Evolutionary conservation across 30 jellyfish, hydroid and myxozoan species (phyloP).

Genomic region (Aurelia aurita): DNA sequence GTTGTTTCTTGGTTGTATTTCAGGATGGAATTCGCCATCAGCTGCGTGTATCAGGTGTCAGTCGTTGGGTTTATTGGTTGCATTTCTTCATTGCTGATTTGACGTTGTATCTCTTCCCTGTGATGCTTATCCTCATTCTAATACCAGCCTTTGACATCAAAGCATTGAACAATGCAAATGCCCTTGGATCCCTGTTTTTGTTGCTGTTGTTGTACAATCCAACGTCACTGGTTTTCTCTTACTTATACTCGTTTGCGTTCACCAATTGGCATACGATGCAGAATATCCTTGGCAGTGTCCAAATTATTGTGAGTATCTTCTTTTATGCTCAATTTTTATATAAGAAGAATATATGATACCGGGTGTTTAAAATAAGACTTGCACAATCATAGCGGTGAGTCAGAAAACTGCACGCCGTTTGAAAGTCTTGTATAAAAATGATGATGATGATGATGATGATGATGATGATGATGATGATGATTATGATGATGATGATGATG

Average conservation of each 20-base stretch:
- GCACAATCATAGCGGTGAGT: too few relatives aligned
- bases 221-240: slow-evolving; percentile 66
- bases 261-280: slow-evolving; percentile 81
- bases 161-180: slow-evolving; percentile 68
- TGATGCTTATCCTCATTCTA: slow-evolving; percentile 50
- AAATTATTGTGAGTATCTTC: slow-evolving; percentile 51
- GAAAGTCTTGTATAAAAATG: too few relatives aligned
- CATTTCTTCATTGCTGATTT: slow-evolving; percentile 74
- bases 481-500: too few relatives aligned
- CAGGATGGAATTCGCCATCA: slow-evolving; percentile 90
- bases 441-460: too few relatives aligned
- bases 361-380: too few relatives aligned
- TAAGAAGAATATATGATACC: too few relatives aligned
- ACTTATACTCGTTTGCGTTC: slow-evolving; percentile 76
- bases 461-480: too few relatives aligned
- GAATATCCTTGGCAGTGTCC: slow-evolving; percentile 67
- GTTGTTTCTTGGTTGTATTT: neutral
- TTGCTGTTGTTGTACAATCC: slow-evolving; percentile 74
- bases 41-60: slow-evolving; percentile 86
- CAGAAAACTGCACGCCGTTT: too few relatives aligned
- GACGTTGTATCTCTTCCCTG: slow-evolving; percentile 62
- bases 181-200: slow-evolving; percentile 62
- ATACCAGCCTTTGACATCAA: slow-evolving; percentile 76
- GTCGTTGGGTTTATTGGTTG: slow-evolving; percentile 82
- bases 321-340: too few relatives aligned